Base-by-base conservation (phyloP, 2,113 vertebrate genomes). In the Odontophorus gujanensis region DNA sequence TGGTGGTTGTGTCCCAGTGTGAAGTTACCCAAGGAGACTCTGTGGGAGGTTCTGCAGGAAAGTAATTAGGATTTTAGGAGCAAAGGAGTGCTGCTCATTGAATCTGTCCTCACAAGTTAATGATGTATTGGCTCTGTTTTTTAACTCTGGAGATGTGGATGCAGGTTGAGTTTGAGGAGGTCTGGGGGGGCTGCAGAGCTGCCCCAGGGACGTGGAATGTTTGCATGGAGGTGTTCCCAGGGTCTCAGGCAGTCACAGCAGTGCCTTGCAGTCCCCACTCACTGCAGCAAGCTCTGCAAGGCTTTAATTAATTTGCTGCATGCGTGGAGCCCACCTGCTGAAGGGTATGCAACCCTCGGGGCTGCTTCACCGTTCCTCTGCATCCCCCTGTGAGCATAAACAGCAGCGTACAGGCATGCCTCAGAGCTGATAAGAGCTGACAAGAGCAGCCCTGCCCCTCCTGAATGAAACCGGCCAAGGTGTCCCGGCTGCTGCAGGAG, bases 71-170 rank as follows among this genome's bases (percentile, higher is more conserved):
- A 30, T 22, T 78, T 79, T 15, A 1, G 2, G 42, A 78, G 81
- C 14, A 3, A 18, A 22, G 55, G n/a, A 47, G n/a, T 10, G 78
- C 13, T 5, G 62, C 66, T 96, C 92, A 96, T 93, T 92, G 94
- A 59, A 47, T 92, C 89, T 25, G 4, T 43, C 81, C 57, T 30
- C 2, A 43, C 62, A 43, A 93, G 92, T 89, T 71, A 86, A 75
- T 81, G 57, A 78, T 74, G 81, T 6, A 0, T 6, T 1, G 1
- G 17, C 42, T 77, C 47, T 43, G 1, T 65, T 65, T 72, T 91
- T 89, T 43, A 58, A 28, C 25, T 58, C 76, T 8, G 47, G 4
- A 5, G 3, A 32, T 19, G 43, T 1, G 1, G 80, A 61, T 66
- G 65, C 55, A 18, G 83, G 61, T 74, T 36, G 32, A 55, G 43